A percentile compares a stretch with the other conserved stretches of the same genome.
Evolutionary conservation across 2,888 invertebrate genomes (phyloP).

Genomic region (Callyntrura guangdongensis): DNA sequence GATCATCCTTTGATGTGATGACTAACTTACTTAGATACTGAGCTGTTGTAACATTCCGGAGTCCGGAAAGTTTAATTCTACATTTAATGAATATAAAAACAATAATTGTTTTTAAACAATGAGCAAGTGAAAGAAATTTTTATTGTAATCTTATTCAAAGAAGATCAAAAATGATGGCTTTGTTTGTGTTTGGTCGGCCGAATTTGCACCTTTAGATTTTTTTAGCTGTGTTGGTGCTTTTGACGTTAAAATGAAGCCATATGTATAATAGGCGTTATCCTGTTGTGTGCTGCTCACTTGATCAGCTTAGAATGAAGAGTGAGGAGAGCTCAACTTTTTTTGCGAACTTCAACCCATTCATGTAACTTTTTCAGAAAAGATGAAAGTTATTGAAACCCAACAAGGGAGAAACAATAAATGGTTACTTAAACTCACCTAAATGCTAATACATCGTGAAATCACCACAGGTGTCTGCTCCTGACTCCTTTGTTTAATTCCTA

Average conservation of each 20-base stretch:
- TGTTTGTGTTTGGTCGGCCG: neutral
- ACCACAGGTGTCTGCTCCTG: conserved; percentile 71
- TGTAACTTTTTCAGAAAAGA: neutral
- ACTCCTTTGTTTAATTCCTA: conserved; percentile 69
- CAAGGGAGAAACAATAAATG: neutral
- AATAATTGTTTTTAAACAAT: conserved; percentile 10
- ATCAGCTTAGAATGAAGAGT: conserved; percentile 5
- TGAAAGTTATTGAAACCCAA: neutral
- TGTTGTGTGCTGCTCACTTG: conserved; percentile 26
- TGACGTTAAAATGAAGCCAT: conserved; percentile 9
- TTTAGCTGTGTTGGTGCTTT: neutral
- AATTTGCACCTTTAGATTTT: conserved; percentile 51
- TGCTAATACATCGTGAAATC: conserved; percentile 63
- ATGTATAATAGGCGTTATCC: neutral
- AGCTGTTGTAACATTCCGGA: neutral
- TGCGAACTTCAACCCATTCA: neutral
- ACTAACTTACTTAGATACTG: neutral
- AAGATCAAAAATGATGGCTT: conserved; percentile 13
- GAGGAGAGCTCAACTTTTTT: neutral
- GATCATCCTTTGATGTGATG: conserved; percentile 15
- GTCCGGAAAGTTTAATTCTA: conserved; percentile 42
- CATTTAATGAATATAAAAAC: conserved; percentile 52
- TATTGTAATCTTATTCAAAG: neutral
- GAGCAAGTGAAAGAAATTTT: neutral
- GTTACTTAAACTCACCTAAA: conserved; percentile 20